A percentile compares a stretch with the other conserved stretches of the same genome.
Conservation (phyloP, 2,113 vertebrate genomes). For the Prochilodus magdalenae region DNA sequence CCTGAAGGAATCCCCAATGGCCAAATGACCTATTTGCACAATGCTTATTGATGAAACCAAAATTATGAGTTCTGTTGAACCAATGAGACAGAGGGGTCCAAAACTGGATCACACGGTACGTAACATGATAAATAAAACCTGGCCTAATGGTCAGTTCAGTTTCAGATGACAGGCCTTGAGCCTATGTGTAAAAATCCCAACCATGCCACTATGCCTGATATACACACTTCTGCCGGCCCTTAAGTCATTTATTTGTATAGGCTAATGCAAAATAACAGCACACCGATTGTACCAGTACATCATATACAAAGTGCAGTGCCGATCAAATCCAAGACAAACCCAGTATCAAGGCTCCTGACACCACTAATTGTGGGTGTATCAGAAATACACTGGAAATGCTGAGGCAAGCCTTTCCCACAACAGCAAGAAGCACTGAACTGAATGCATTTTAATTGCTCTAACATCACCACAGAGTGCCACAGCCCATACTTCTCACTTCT, state of each 20-base stretch:
- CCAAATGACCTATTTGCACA: not conserved
- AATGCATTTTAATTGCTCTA: not conserved
- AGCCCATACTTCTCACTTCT: not conserved
- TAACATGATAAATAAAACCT: not conserved
- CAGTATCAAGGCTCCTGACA: not conserved
- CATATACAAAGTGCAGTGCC: not conserved
- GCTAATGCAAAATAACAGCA: not conserved
- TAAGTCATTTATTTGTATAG: not conserved
- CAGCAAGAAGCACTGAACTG: not conserved
- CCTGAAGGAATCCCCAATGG: not conserved
- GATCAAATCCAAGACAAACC: not conserved
- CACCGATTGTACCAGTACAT: not conserved
- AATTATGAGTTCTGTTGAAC: not conserved
- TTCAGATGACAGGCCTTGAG: not conserved
- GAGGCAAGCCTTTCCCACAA: slow-evolving; percentile 12
- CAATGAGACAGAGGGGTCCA: too few relatives aligned
- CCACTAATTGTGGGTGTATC: not conserved
- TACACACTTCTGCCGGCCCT: not conserved
- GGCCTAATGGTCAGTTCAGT: too few relatives aligned
- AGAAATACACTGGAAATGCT: not conserved
- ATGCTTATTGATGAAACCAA: not conserved
- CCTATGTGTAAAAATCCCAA: not conserved
- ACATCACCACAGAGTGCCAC: not conserved
- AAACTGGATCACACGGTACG: too few relatives aligned
- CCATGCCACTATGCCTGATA: not conserved